Conservation (phyloP, 2,113 vertebrate genomes). For the Ameiurus melas region DNA sequence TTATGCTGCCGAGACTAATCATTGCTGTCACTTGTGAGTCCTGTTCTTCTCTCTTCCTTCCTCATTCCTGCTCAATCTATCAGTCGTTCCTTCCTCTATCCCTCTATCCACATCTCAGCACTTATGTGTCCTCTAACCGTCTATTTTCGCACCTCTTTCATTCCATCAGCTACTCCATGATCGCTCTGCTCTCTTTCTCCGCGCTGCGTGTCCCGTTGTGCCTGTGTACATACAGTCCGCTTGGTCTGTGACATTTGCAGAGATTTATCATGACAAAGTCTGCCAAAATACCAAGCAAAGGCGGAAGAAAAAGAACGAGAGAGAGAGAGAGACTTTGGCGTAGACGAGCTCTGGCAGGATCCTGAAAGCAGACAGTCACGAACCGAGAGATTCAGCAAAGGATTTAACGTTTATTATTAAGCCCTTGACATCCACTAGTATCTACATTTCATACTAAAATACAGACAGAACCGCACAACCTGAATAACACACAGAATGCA, state of each 20-base stretch:
- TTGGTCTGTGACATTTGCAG: conserved; percentile 50
- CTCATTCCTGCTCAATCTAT: conserved; percentile 1
- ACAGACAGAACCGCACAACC: background rate
- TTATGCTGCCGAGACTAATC: background rate
- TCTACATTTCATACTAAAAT: background rate
- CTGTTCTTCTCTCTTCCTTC: background rate
- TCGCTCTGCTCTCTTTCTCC: conserved; percentile 12
- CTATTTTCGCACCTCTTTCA: background rate
- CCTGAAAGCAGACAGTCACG: conserved; percentile 18
- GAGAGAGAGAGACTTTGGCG: background rate
- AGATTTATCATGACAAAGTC: conserved; percentile 49
- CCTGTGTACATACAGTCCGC: conserved; percentile 41
- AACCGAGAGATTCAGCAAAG: background rate
- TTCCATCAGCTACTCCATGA: background rate
- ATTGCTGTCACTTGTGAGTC: background rate
- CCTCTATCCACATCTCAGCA: background rate
- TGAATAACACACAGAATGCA: background rate
- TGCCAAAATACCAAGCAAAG: conserved; percentile 45
- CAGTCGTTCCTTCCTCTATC: background rate
- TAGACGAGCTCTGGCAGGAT: background rate
- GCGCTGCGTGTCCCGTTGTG: conserved; percentile 16
- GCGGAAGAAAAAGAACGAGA: background rate
- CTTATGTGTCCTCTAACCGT: background rate
- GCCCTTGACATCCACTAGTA: background rate
- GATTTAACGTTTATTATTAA: conserved; percentile 24